These are phyloP conservation scores for Phycodurus eques DNA, from an alignment of 2,113 vertebrate species.

Conservation along the genomic window DNA sequence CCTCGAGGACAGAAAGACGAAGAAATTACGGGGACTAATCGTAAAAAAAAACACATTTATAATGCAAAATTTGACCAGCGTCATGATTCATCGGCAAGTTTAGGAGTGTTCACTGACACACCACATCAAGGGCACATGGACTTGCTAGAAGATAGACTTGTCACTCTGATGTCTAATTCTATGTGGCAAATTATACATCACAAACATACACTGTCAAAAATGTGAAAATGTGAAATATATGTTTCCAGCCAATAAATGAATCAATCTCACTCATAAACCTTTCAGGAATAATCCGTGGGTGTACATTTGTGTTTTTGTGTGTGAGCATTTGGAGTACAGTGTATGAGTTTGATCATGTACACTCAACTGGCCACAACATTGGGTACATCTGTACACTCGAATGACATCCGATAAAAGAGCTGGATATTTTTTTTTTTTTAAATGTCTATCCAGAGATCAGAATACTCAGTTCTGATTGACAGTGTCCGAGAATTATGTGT, in stretches of 20 bases:
- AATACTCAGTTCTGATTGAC: too few relatives aligned
- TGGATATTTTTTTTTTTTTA: too few relatives aligned
- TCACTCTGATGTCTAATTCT: conserved; percentile 8
- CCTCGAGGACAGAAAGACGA: conserved; percentile 17
- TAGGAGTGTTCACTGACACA: conserved; percentile 22
- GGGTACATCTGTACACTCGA: background rate
- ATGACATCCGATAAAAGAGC: background rate
- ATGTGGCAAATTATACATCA: background rate
- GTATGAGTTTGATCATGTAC: background rate
- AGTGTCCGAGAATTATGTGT: too few relatives aligned
- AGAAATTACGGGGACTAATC: conserved; percentile 51
- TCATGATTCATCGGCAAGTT: conserved; percentile 25
- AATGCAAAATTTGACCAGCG: conserved; percentile 39
- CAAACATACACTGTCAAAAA: background rate
- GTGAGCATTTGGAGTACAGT: conserved; percentile 8
- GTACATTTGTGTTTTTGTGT: too few relatives aligned
- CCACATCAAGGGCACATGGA: conserved; percentile 9
- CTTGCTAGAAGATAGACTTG: conserved; percentile 35
- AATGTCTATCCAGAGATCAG: too few relatives aligned
- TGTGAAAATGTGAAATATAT: background rate
- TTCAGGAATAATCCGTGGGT: conserved; percentile 20
- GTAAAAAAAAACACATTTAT: conserved; percentile 29
- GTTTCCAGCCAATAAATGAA: conserved; percentile 19
- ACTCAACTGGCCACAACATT: too few relatives aligned
- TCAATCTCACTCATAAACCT: conserved; percentile 48